These are phyloP conservation scores for Sus scrofa DNA, from an alignment of 2,113 vertebrate genomes.

Conservation along the genomic window T2T-Sscrofa CM000813.6:262001-262500, in stretches of 20 bases:
- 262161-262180: background rate
- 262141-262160: background rate
- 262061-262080: too few species aligned
- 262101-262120: background rate
- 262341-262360: background rate
- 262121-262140: background rate
- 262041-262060: background rate
- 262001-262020: background rate
- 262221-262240: background rate
- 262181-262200: background rate
- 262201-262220: background rate
- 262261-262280: background rate
- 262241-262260: background rate
- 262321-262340: background rate
- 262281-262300: background rate
- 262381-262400: background rate
- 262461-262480: fast-evolving
- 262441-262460: background rate
- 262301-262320: background rate
- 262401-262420: background rate
- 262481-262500: background rate
- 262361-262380: background rate
- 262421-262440: background rate
- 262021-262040: background rate
- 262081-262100: background rate